phyloP scores from a whole-genome alignment of 2,888 invertebrate species.

The Punctoribates punctum region DNA sequence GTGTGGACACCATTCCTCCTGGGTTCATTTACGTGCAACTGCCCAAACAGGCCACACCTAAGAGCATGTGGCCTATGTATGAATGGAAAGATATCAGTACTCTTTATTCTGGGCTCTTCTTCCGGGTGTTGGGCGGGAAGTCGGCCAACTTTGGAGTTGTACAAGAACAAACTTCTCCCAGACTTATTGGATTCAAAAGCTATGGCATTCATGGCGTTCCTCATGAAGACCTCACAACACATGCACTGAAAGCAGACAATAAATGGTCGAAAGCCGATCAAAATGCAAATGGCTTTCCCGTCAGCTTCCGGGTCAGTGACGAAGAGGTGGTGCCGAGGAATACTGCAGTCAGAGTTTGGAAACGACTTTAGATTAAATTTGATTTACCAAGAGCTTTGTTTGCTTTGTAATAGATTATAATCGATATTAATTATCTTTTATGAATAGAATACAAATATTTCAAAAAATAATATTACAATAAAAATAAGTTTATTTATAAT shows the following conservation, averaged over 20 bases:
- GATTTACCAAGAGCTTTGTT: too few relatives aligned
- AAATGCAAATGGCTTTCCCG: not conserved
- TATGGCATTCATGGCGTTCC: not conserved
- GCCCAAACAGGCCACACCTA: not conserved
- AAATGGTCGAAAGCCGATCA: not conserved
- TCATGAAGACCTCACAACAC: not conserved
- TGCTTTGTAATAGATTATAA: too few relatives aligned
- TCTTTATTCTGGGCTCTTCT: not conserved
- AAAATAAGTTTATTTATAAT: too few relatives aligned
- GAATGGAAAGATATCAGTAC: constrained; percentile 5
- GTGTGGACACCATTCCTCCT: not conserved
- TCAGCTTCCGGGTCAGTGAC: not conserved
- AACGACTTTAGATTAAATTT: too few relatives aligned
- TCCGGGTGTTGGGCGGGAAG: not conserved
- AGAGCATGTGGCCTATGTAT: not conserved
- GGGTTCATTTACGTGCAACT: constrained; percentile 13
- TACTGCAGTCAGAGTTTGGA: not conserved
- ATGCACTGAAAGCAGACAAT: not conserved
- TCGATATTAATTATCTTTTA: too few relatives aligned
- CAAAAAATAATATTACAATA: too few relatives aligned
- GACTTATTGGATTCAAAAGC: not conserved
- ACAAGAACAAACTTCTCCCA: not conserved
- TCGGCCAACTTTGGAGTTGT: not conserved
- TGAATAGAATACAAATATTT: too few relatives aligned
- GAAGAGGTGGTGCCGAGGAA: not conserved